Percentiles rank a stretch among this genome's conserved stretches.
These are phyloP conservation scores for Odontocolon sp. DNA, from an alignment of 2,888 invertebrate genomes.

Conservation along the genomic window DNA sequence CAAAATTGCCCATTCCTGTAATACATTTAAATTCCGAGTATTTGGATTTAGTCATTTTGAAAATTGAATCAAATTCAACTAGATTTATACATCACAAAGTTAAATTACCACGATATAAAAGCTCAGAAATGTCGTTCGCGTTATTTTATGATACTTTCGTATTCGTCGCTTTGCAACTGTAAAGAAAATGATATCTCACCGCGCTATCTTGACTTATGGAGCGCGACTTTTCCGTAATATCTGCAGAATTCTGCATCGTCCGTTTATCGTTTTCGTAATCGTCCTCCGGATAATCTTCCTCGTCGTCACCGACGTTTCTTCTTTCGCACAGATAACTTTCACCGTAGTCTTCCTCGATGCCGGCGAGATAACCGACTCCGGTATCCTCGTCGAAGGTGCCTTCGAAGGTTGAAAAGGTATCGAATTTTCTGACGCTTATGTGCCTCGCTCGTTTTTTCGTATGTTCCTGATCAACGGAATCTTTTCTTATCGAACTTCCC, in stretches of 20 bases:
- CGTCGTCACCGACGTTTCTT: conserved; percentile 24
- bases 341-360: conserved; percentile 70
- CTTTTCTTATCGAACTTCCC: conserved; percentile 46
- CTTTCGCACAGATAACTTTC: conserved; percentile 43
- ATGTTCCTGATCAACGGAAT: conserved; percentile 14
- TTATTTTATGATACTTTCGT: no score
- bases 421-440: conserved; percentile 76
- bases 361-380: conserved; percentile 72
- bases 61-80: no score
- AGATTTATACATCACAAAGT: no score
- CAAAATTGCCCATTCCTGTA: no score
- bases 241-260: conserved; percentile 51
- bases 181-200: conserved; percentile 66
- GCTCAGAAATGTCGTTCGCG: no score
- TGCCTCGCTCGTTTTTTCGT: conserved; percentile 67
- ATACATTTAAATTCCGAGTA: no score
- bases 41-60: no score
- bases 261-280: conserved; percentile 26
- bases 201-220: conserved; percentile 70
- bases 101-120: no score
- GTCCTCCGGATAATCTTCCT: conserved; percentile 15
- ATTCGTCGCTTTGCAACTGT: no score
- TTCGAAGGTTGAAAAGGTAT: conserved; percentile 77
- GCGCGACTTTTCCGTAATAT: conserved; percentile 67
- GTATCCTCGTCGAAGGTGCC: conserved; percentile 76